Percentiles rank a stretch among this genome's conserved stretches.
Evolutionary conservation across 2,888 invertebrate genomes (phyloP).

Genomic region (Acanthacorydalis orientalis): DNA sequence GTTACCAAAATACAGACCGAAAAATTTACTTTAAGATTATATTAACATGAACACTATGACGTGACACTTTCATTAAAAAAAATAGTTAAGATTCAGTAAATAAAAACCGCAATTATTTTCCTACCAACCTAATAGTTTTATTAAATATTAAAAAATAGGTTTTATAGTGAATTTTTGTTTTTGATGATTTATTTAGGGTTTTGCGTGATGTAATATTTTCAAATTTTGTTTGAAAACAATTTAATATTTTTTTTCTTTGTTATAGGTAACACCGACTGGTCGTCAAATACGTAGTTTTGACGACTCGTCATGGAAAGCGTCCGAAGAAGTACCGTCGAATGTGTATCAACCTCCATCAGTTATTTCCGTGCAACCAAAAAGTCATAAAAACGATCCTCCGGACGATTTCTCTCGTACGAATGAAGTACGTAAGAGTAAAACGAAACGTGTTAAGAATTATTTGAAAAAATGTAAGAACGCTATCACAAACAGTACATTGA

Average conservation of each 20-base stretch:
- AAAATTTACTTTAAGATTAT: too few species aligned
- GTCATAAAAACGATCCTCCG: not conserved
- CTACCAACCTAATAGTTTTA: too few species aligned
- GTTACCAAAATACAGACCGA: too few species aligned
- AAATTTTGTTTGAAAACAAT: too few species aligned
- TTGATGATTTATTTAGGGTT: too few species aligned
- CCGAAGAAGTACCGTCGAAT: conserved; percentile 14
- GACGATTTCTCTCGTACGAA: conserved; percentile 20
- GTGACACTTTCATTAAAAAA: too few species aligned
- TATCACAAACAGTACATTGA: conserved; percentile 14
- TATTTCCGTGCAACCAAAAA: not conserved
- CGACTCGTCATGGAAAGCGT: conserved; percentile 25
- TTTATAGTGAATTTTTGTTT: too few species aligned
- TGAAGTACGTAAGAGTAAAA: conserved; percentile 31
- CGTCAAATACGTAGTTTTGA: conserved; percentile 22
- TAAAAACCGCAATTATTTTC: too few species aligned
- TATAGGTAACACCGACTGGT: conserved; percentile 26
- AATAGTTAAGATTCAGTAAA: too few species aligned
- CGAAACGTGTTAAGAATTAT: conserved; percentile 34
- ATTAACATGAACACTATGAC: too few species aligned
- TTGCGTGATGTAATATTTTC: too few species aligned
- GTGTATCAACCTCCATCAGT: not conserved
- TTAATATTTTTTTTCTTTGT: conserved; percentile 14
- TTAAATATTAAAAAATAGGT: too few species aligned
- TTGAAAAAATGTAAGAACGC: conserved; percentile 33